phyloP scores from a whole-genome alignment of 2,888 invertebrate genomes.

The Acronicta alni region DNA sequence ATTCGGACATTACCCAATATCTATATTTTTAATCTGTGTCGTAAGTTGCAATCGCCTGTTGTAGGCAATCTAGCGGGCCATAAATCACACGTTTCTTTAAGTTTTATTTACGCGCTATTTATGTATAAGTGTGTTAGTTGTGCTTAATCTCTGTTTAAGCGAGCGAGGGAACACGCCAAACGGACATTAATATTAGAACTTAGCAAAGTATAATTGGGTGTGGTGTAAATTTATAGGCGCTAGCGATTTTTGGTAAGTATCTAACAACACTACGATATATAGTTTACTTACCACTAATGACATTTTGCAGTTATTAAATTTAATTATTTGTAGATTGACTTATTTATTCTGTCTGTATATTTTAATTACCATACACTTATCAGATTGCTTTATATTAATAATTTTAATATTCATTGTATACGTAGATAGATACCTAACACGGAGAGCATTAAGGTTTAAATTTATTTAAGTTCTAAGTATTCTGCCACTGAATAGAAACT shows the following conservation, averaged over 20 bases:
- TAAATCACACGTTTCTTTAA: conserved; percentile 68
- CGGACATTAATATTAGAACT: conserved; percentile 84
- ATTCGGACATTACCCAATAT: conserved; percentile 30
- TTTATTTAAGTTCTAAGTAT: no score
- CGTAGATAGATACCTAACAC: no score
- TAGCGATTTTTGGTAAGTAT: conserved; percentile 37
- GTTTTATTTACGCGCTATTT: conserved; percentile 59
- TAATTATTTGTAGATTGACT: no score
- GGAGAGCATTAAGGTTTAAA: no score
- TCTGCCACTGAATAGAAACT: no score
- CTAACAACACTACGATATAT: no score
- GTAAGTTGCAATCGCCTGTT: conserved; percentile 52
- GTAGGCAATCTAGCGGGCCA: conserved; percentile 57
- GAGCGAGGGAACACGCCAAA: conserved; percentile 79
- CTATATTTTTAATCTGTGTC: conserved; percentile 42
- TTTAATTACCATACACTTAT: no score
- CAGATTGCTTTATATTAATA: no score
- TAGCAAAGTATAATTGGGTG: conserved; percentile 64
- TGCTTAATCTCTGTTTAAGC: conserved; percentile 80
- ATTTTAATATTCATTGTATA: no score
- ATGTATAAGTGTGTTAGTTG: conserved; percentile 69
- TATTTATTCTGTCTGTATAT: no score
- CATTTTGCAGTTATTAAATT: no score
- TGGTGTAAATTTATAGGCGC: conserved; percentile 30
- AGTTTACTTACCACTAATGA: no score